phyloP scores from a whole-genome alignment of 2,888 invertebrate species.

The Gandaritis pyraliata region DNA sequence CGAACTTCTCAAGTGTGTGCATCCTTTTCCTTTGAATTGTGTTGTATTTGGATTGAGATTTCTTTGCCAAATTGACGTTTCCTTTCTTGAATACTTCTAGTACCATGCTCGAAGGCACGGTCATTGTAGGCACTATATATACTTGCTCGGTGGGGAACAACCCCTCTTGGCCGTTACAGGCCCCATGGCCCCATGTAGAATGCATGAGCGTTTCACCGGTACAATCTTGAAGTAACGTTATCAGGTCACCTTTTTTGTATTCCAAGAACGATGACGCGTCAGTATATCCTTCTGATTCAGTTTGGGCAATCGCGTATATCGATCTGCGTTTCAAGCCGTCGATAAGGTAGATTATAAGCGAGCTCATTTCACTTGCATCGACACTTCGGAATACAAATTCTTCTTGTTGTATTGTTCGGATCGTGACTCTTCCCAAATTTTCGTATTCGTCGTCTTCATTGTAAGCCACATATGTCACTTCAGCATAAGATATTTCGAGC shows the following conservation, averaged over 20 bases:
- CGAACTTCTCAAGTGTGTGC: conserved; percentile 93
- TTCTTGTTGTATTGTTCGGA: conserved; percentile 93
- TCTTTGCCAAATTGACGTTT: conserved; percentile 73
- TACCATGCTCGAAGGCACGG: conserved; percentile 88
- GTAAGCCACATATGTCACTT: conserved; percentile 91
- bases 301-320: conserved; percentile 90
- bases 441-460: conserved; percentile 77
- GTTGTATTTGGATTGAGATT: conserved; percentile 76
- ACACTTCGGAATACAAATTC: conserved; percentile 96
- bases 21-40: conserved; percentile 87
- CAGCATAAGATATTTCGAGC: conserved; percentile 93
- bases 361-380: conserved; percentile 93
- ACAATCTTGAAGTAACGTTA: conserved; percentile 89
- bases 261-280: conserved; percentile 84
- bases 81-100: conserved; percentile 87
- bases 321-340: conserved; percentile 95
- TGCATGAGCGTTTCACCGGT: conserved; percentile 90
- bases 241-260: conserved; percentile 91
- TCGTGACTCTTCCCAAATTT: conserved; percentile 87
- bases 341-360: conserved; percentile 92
- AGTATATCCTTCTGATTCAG: conserved; percentile 82
- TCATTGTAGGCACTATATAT: conserved; percentile 93
- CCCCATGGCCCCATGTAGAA: conserved; percentile 89
- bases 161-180: conserved; percentile 88
- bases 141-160: conserved; percentile 94